Evolutionary conservation across 2,113 vertebrate species (phyloP), one percentile per base, ranked within the genome.

Genomic region (Lepus europaeus): DNA sequence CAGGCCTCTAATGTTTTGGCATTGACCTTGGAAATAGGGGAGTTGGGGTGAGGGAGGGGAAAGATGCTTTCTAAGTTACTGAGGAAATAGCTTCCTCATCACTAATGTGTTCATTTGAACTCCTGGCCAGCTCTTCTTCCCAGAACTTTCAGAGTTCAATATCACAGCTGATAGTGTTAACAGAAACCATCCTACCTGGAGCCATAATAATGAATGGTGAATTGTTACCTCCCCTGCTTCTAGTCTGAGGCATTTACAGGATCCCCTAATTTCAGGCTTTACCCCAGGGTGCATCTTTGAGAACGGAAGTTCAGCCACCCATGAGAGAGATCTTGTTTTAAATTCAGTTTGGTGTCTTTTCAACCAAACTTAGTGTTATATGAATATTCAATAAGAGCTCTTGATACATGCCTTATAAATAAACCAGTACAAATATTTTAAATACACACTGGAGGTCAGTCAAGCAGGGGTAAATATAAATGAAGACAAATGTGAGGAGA

Each of bases 401-500:
- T 80, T 91, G 69, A 70, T 69, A 33, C 51, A 56, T 61, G 72
- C 27, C 9, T 92, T 85, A 93, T 39, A 70, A 87, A 96, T 74
- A 94, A 95, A 64, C n/a, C 51, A 79, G 61, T 25, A 88, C 25
- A 91, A 90, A 70, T 84, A 68, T 61, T 88, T 91, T 79, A 89
- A 92, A 89, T 90, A 96, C 45, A 53, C 49, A 90, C 51, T 64
- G 53, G 61, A 93, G 36, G 23, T 95, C 45, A 88, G 90, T 90
- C 66, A 51, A 94, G 9, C 20, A 91, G 69, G 69, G 86, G 3
- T 73, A 92, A 93, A 96, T 64, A 74, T 76, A 94, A 94, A 93
- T 90, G 61, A 95, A 96, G 74, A 90, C 56, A 96, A 88, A 90
- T 87, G 45, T 93, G 77, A 93, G 96, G 89, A 94, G 27, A 81